phyloP scores from a whole-genome alignment of 2,113 vertebrate genomes.

The Perccottus glenii region DNA sequence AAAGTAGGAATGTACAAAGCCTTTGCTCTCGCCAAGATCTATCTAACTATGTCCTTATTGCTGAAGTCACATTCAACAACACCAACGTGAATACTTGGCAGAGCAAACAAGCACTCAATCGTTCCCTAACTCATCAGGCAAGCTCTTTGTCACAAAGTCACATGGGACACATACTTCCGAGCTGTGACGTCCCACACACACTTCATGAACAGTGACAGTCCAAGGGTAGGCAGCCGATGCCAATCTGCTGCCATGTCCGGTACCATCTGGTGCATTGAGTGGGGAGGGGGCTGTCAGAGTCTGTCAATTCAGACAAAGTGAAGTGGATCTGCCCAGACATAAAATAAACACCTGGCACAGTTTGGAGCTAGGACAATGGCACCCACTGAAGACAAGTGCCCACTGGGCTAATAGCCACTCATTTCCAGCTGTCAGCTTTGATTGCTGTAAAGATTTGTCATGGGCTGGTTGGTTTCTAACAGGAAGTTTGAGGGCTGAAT shows the following conservation, averaged over 20 bases:
- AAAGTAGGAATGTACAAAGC: constrained; percentile 40
- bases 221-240: constrained; percentile 35
- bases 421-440: constrained; percentile 61
- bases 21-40: constrained; percentile 1
- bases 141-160: constrained; percentile 47
- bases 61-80: constrained; percentile 25
- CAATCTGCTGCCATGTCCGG: constrained; percentile 44
- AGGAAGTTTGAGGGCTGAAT: constrained; percentile 34
- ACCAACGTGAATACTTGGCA: constrained; percentile 26
- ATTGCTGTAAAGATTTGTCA: constrained; percentile 52
- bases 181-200: constrained; percentile 13
- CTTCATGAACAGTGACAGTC: constrained; percentile 21
- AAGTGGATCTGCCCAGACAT: constrained; percentile 51
- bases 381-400: constrained; percentile 33
- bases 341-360: constrained; percentile 64
- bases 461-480: constrained; percentile 37
- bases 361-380: constrained; percentile 34
- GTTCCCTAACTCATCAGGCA: constrained; percentile 33
- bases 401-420: constrained; percentile 51
- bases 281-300: constrained; percentile 36
- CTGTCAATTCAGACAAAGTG: constrained; percentile 39
- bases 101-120: constrained; percentile 18
- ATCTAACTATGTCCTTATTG: constrained; percentile 26
- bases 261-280: constrained; percentile 43
- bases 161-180: constrained; percentile 21